phyloP scores from a whole-genome alignment of 2,888 invertebrate species.

The Melangyna quadrimaculata region DNA sequence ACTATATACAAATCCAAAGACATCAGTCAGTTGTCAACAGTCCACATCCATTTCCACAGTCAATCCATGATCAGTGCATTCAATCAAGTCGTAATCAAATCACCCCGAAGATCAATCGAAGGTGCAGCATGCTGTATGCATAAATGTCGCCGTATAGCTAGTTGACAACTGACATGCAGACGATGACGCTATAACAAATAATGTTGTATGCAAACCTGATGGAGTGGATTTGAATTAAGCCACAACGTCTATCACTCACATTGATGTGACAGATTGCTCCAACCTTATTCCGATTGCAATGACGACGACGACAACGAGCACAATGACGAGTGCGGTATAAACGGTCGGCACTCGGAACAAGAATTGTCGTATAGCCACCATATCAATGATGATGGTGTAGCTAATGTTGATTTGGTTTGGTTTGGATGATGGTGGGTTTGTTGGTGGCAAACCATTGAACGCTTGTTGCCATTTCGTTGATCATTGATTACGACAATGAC shows the following conservation, averaged over 20 bases:
- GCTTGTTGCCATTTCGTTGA: constrained; percentile 70
- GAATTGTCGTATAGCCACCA: constrained; percentile 35
- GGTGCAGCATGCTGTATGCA: constrained; percentile 60
- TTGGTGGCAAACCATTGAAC: constrained; percentile 63
- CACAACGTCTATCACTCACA: constrained; percentile 73
- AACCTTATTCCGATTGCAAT: constrained; percentile 33
- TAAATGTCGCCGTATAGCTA: constrained; percentile 48
- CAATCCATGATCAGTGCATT: constrained; percentile 64
- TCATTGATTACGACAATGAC: constrained; percentile 73
- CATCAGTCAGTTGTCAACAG: constrained; percentile 70
- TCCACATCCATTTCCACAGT: constrained; percentile 49
- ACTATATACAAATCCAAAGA: constrained; percentile 35
- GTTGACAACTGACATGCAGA: constrained; percentile 71
- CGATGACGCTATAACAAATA: constrained; percentile 71
- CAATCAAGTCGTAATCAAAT: constrained; percentile 70
- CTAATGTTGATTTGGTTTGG: too few relatives aligned
- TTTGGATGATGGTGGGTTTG: constrained; percentile 26
- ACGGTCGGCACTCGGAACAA: neutral
- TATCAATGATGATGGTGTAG: constrained; percentile 65
- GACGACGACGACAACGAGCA: constrained; percentile 17
- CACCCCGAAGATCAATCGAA: constrained; percentile 64
- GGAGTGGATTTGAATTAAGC: constrained; percentile 72
- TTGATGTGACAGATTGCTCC: constrained; percentile 69
- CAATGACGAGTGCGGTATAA: constrained; percentile 10
- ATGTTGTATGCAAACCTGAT: constrained; percentile 73